These are phyloP conservation scores for Euzetes globulus DNA, from an alignment of 2,888 invertebrate species.

Conservation along the genomic window DNA sequence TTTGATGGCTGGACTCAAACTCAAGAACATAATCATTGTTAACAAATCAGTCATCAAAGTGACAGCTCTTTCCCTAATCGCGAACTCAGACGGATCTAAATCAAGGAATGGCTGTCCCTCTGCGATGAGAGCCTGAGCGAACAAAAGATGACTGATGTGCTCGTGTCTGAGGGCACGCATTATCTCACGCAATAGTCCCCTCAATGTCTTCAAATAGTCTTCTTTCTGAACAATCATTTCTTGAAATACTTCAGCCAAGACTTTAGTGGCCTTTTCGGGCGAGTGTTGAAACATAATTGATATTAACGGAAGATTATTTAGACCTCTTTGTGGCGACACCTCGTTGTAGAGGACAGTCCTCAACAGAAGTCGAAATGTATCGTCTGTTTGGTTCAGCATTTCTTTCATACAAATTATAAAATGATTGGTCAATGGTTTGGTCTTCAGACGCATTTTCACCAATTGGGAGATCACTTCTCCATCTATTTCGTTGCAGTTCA, in stretches of 20 bases:
- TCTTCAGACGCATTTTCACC: slow-evolving; percentile 83
- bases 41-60: slow-evolving; percentile 73
- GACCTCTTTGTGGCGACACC: slow-evolving; percentile 74
- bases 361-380: slow-evolving; percentile 72
- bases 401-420: slow-evolving; percentile 84
- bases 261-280: slow-evolving; percentile 67
- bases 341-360: slow-evolving; percentile 93
- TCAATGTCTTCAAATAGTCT: slow-evolving; percentile 77
- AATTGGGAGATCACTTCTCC: slow-evolving; percentile 72
- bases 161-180: slow-evolving; percentile 67
- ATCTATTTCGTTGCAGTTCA: slow-evolving; percentile 72
- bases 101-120: slow-evolving; percentile 45
- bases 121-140: slow-evolving; percentile 22
- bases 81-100: slow-evolving; percentile 52
- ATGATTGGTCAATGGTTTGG: slow-evolving; percentile 80
- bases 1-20: slow-evolving; percentile 65
- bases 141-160: slow-evolving; percentile 27
- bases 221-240: slow-evolving; percentile 78
- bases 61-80: slow-evolving; percentile 75
- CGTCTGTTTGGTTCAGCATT: slow-evolving; percentile 73
- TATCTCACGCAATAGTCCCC: slow-evolving; percentile 78
- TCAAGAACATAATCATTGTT: slow-evolving; percentile 73
- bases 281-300: slow-evolving; percentile 78
- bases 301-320: slow-evolving; percentile 88
- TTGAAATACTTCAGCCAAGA: slow-evolving; percentile 54